Base-by-base conservation (phyloP, 2,797 vertebrate genomes). In the Micromesistius poutassou region DNA sequence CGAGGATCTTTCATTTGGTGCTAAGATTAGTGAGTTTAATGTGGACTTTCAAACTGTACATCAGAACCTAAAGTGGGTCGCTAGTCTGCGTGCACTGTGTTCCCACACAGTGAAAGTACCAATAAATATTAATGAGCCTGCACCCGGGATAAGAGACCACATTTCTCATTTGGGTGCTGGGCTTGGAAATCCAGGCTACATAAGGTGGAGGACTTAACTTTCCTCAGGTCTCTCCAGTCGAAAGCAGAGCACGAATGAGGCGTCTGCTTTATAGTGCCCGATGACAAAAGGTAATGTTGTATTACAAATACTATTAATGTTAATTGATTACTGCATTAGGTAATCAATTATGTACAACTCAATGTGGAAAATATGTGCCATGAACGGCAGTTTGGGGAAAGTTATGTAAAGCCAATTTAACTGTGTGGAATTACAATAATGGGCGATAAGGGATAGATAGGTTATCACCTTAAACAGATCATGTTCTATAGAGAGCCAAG, bases 121-220 rank as follows among this genome's bases (percentile, higher is more conserved):
- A 88, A 91, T 91, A 89, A 88, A 92, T 90, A 91, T 90, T 90
- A 89, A 90, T 90, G 85, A 88, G 86, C 62, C 79, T 77, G 84
- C 84, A 88, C 84, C 79, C 75, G 74, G 85, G 82, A 91, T 82
- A 82, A 83, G 79, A 86, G 75, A 87, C 83, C 71, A 81, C 77
- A 87, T 89, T 87, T 89, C 84, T 87, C 85, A 91, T 89, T 91
- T 87, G 74, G 88, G 83, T 85, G 88, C 75, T 76, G 81, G 80
- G 38, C 79, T 84, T 84, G 82, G 88, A 91, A 87, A 88, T 74
- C 84, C 36, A 46, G 16, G 12, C 42, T 46, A 13, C 42, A 83
- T 80, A 74, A 87, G 78, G 89, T 86, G 78, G 46, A 87, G 70
- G 82, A 86, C 89, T 86, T 86, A 71, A 89, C 89, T 87, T 91